These are phyloP conservation scores for Hypanus sabinus DNA, from an alignment of 2,113 vertebrate genomes.

Conservation along the genomic window DNA sequence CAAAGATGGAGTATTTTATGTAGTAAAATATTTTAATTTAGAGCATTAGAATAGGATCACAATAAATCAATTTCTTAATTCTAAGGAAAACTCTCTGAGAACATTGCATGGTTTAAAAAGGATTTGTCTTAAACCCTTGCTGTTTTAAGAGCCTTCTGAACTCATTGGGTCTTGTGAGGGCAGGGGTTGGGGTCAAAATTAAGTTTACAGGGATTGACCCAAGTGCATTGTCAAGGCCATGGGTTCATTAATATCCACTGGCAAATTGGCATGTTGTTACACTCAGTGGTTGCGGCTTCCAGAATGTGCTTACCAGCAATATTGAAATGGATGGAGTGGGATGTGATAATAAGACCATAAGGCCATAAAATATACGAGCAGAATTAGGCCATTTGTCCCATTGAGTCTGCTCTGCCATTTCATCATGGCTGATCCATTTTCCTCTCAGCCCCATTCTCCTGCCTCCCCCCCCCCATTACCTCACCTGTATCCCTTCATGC, in stretches of 20 bases:
- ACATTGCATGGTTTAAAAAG: conserved; percentile 14
- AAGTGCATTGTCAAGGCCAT: background rate
- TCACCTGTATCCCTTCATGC: too few relatives aligned
- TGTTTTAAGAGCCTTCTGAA: background rate
- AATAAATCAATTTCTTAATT: conserved; percentile 36
- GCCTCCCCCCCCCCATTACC: too few relatives aligned
- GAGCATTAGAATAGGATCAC: conserved; percentile 16
- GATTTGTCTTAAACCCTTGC: background rate
- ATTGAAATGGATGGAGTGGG: background rate
- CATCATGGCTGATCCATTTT: too few relatives aligned
- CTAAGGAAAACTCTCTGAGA: conserved; percentile 6
- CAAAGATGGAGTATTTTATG: conserved; percentile 29
- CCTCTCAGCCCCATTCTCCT: too few relatives aligned
- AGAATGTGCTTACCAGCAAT: background rate
- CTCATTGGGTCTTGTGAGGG: background rate
- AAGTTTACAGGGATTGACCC: background rate
- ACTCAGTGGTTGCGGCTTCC: background rate
- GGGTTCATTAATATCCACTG: background rate
- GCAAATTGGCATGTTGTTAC: background rate
- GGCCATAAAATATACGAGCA: too few relatives aligned
- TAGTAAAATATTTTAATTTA: conserved; percentile 38
- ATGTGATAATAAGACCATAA: background rate
- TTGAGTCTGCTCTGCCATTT: too few relatives aligned
- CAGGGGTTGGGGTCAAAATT: background rate
- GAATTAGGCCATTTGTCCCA: too few relatives aligned